These are phyloP conservation scores for Rhineura floridana DNA, from an alignment of 2,113 vertebrate species.

Conservation along the genomic window DNA sequence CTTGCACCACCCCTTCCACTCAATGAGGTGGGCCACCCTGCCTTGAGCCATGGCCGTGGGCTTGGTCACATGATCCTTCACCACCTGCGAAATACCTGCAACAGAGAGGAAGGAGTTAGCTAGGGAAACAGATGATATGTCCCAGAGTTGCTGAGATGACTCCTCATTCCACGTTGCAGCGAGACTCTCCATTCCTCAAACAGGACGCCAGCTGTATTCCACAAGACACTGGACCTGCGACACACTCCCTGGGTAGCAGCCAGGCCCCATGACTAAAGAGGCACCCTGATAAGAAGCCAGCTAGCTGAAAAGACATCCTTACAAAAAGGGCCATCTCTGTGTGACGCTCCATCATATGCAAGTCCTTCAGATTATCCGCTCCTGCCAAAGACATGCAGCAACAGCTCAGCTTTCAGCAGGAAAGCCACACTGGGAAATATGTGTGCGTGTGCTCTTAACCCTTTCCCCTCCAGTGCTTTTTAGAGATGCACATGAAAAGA, in stretches of 20 bases:
- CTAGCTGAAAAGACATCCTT: not conserved
- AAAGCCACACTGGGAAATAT: not conserved
- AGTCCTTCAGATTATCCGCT: no score
- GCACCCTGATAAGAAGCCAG: not conserved
- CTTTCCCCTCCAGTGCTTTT: not conserved
- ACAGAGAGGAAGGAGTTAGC: fast-evolving
- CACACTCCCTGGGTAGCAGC: not conserved
- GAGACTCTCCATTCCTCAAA: not conserved
- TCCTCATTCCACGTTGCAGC: no score
- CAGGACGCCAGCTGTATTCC: not conserved
- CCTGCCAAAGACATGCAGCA: no score
- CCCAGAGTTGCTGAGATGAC: not conserved
- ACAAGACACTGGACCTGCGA: not conserved
- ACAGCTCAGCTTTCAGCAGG: not conserved
- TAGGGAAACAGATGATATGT: no score
- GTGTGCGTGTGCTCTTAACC: not conserved
- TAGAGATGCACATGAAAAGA: not conserved
- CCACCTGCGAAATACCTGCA: slow-evolving; percentile 95
- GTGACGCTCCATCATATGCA: not conserved
- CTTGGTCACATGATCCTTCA: slow-evolving; percentile 98
- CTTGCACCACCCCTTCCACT: slow-evolving; percentile 99
- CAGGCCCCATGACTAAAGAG: not conserved
- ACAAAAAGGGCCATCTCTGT: not conserved
- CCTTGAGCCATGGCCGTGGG: slow-evolving; percentile 98
- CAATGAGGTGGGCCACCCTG: slow-evolving; percentile 94